These are phyloP conservation scores for Drosophila lutescens DNA, from an alignment of 2,888 invertebrate species.

Conservation along the genomic window DNA sequence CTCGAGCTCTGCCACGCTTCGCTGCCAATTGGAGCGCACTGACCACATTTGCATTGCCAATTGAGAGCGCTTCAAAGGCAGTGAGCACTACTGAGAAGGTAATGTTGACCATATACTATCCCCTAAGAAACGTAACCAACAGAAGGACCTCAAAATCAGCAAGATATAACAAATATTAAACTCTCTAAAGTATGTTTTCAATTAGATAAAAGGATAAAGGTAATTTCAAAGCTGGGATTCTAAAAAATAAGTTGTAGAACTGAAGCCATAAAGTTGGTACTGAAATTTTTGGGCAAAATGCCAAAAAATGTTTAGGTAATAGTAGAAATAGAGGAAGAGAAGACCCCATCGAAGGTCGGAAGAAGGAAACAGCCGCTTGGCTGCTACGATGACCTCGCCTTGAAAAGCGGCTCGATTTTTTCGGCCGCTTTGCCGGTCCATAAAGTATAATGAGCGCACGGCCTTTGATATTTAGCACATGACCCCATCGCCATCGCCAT, in stretches of 20 bases:
- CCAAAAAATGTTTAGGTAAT: constrained; percentile 48
- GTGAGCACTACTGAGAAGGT: neutral
- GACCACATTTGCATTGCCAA: constrained; percentile 66
- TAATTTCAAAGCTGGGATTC: too few species aligned
- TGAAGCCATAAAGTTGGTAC: constrained; percentile 9
- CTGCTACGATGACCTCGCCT: constrained; percentile 61
- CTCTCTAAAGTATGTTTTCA: too few species aligned
- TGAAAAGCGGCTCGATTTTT: constrained; percentile 52
- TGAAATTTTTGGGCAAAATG: constrained; percentile 18
- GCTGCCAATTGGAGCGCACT: constrained; percentile 65
- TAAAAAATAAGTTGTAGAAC: neutral
- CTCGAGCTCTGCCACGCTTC: constrained; percentile 63
- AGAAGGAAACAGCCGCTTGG: constrained; percentile 48
- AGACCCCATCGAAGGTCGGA: constrained; percentile 54
- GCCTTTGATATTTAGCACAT: constrained; percentile 72
- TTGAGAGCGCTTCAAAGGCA: constrained; percentile 14
- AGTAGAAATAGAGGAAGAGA: constrained; percentile 29
- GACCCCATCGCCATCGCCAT: constrained; percentile 27
- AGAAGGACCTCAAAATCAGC: neutral
- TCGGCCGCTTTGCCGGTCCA: constrained; percentile 58
- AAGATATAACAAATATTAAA: too few species aligned
- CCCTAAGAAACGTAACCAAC: neutral
- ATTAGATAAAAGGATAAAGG: neutral
- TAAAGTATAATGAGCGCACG: constrained; percentile 74
- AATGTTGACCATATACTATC: neutral